Base-by-base conservation (phyloP, 2,888 invertebrate genomes). In the Caenorhabditis plicata region DNA sequence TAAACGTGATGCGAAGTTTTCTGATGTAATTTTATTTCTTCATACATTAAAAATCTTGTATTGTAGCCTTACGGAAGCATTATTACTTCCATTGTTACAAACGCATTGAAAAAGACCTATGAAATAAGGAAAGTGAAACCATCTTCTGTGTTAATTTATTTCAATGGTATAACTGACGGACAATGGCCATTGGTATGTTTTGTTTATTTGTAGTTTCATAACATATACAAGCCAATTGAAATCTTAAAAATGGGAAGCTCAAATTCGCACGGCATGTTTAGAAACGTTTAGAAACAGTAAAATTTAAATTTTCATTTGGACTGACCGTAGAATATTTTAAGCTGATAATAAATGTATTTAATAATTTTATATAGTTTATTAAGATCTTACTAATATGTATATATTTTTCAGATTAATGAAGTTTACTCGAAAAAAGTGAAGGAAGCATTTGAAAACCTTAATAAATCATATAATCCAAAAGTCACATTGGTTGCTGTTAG, bases 131-230 rank as follows among this genome's bases (percentile, higher is more conserved):
- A 35, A 19, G 23, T 13, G 8, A 33, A 27, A 4, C 27, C 41
- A 15, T 35, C 23, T 15, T 38, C 41, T 4, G n/a, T 66, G 1
- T 9, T 60, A 15, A 7, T 64, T 20, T 64, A 49, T 45, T 42
- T 64, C 33, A 61, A 47, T 25, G 67, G 67, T 8, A 29, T 56
- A 15, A 35, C 49, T 1, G 63, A 67, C 20, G 67, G 63, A 0
- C 45, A 49, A 19, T 41, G 36, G n/a, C 23, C 23, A 0, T 8
- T 45, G 0, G 29, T 29, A 29, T 29, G 29, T 29, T 29, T 29
- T 29, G 29, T 29, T n/a, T n/a, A n/a, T n/a, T n/a, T n/a, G n/a
- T n/a, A n/a, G n/a, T n/a, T n/a, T n/a, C n/a, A n/a, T n/a, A n/a
- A n/a, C n/a, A n/a, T n/a, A n/a, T n/a, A n/a, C n/a, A n/a, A n/a